A percentile compares a stretch with the other conserved stretches of the same genome.
Evolutionary conservation across 1,140 invertebrate genomes (phyloP).

Genomic region (Saccostrea glomerata): DNA sequence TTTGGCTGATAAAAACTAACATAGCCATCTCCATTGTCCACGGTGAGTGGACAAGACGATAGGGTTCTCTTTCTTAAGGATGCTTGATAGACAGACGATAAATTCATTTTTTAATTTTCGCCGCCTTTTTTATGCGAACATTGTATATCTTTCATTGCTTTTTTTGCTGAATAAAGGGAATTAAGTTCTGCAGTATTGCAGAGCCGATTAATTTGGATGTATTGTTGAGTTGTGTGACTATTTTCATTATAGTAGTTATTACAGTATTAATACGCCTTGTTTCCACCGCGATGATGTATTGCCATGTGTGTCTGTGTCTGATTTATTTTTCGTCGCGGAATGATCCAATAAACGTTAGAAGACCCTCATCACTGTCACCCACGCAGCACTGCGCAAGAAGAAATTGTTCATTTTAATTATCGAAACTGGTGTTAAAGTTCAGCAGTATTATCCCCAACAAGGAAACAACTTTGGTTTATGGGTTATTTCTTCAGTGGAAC

Average conservation of each 20-base stretch:
- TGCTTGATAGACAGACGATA: not conserved
- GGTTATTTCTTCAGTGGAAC: not conserved
- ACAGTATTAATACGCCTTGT: constrained; percentile 28
- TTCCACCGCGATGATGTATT: not conserved
- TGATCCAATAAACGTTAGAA: not conserved
- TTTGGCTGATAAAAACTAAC: not conserved
- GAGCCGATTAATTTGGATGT: constrained; percentile 10
- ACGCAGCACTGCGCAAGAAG: not conserved
- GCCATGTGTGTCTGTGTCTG: not conserved
- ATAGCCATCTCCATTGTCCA: not conserved
- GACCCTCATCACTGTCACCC: constrained; percentile 4
- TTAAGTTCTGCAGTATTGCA: not conserved
- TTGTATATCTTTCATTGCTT: not conserved
- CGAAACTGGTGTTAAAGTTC: constrained; percentile 12
- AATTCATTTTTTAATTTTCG: constrained; percentile 22
- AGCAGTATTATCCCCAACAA: not conserved
- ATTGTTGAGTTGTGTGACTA: constrained; percentile 3
- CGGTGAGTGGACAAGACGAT: constrained; percentile 21
- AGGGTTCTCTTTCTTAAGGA: not conserved
- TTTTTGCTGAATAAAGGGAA: constrained; percentile 18
- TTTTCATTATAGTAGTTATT: not conserved
- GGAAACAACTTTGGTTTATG: not conserved
- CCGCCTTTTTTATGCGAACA: constrained; percentile 13
- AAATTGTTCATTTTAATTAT: constrained; percentile 12
- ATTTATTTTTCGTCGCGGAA: constrained; percentile 13